Percentiles rank a stretch among this genome's conserved stretches.
Evolutionary conservation across 2,113 vertebrate species (phyloP).

Genomic region (Tenrec ecaudatus): DNA sequence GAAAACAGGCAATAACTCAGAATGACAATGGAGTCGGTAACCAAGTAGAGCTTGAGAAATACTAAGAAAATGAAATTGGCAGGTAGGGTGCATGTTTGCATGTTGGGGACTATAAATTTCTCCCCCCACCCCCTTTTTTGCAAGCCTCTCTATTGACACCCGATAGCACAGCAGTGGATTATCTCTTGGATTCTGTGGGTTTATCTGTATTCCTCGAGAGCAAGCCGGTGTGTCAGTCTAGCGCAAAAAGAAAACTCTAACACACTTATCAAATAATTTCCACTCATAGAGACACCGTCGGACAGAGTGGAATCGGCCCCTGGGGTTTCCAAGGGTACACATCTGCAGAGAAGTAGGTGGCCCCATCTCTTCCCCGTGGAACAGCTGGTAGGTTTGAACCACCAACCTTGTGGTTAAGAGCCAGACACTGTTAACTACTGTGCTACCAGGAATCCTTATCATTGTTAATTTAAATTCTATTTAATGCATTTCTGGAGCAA

Average conservation of each 20-base stretch:
- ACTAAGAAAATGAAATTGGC: background rate
- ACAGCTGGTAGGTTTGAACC: no score
- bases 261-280: no score
- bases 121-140: background rate
- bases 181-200: background rate
- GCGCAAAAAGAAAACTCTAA: no score
- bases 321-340: no score
- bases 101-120: background rate
- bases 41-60: background rate
- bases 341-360: no score
- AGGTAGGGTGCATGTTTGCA: background rate
- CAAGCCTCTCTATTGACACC: background rate
- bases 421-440: no score
- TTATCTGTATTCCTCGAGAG: background rate
- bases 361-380: no score
- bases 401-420: no score
- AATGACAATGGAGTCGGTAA: background rate
- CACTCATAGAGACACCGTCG: no score
- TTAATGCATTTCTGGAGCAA: conserved; percentile 5
- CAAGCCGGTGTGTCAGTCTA: background rate
- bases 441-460: background rate
- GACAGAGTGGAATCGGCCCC: no score
- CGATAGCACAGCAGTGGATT: background rate
- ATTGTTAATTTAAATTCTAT: background rate
- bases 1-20: background rate